Conservation (phyloP, 2,113 vertebrate species). For the Apaloderma vittatum region DNA sequence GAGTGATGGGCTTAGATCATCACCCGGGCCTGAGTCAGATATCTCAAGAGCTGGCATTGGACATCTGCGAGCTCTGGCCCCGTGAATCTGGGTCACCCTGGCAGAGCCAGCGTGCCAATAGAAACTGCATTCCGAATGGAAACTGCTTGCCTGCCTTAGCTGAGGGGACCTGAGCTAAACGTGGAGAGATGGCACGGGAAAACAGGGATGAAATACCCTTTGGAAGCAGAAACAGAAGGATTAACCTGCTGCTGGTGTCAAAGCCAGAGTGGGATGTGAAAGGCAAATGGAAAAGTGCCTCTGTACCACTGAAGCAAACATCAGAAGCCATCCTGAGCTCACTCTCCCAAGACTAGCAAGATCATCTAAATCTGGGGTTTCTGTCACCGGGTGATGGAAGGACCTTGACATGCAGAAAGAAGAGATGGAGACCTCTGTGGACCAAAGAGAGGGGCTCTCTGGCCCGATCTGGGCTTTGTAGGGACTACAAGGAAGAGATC, state of each 20-base stretch:
- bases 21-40: not conserved
- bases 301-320: rapidly evolving
- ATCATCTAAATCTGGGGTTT: not conserved
- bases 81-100: not conserved
- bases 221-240: not conserved
- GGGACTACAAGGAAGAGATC: not conserved
- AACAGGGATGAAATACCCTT: not conserved
- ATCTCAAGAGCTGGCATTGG: not conserved
- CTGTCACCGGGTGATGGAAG: not conserved
- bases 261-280: not conserved
- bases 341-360: not conserved
- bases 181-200: rapidly evolving
- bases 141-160: rapidly evolving
- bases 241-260: not conserved
- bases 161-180: not conserved
- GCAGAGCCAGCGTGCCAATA: rapidly evolving
- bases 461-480: not conserved
- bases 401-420: not conserved
- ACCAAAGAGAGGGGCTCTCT: not conserved
- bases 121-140: not conserved
- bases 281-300: not conserved
- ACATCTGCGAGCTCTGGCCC: not conserved
- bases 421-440: not conserved
- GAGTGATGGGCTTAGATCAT: constrained; percentile 40
- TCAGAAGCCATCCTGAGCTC: not conserved